Base-by-base conservation (phyloP, 2,888 invertebrate genomes). In the Ptilodon capucinus region DNA sequence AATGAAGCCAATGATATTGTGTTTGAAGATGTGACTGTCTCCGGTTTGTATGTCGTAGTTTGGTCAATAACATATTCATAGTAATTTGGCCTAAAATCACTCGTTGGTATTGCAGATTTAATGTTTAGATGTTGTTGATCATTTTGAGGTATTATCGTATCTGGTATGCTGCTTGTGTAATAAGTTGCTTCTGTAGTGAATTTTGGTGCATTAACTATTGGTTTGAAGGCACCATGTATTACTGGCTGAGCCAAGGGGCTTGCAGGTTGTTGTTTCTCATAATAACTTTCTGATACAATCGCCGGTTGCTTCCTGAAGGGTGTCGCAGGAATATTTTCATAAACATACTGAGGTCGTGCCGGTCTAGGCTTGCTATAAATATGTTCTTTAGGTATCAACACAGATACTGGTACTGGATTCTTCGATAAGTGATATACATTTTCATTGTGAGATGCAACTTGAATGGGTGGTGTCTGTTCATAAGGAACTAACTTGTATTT, bases 401-500 rank as follows among this genome's bases (percentile, higher is more conserved):
- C 69, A 9, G 78, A 75, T 16, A 76, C 72, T 32, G 74, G 60
- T 42, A 78, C 62, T 46, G 76, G 74, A 53, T 80, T 82, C 46
- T 77, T 77, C 16, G 64, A 43, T 47, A 57, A 41, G 8, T 76
- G 74, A 57, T 77, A 81, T 42, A 72, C 36, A 25, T 74, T 70
- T 44, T 71, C 71, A 45, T 63, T 69, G 49, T 67, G 61, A 4
- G 58, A 44, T n/a, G 40, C 11, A 1, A 71, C 57, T 54, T 64
- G 66, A 19, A 89, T 66, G 2, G 91, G 91, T 35, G 91, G 90
- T 9, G 91, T 84, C 71, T 91, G 91, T 46, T 91, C 86, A 61
- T 91, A 91, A 0, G 91, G 91, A n/a, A 91, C 79, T 35, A 91
- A 68, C 72, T 87, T 91, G 57, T 84, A 91, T 67, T 83, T 88